phyloP scores from a whole-genome alignment of 1,140 invertebrate species.

The Ceratina australensis region DNA sequence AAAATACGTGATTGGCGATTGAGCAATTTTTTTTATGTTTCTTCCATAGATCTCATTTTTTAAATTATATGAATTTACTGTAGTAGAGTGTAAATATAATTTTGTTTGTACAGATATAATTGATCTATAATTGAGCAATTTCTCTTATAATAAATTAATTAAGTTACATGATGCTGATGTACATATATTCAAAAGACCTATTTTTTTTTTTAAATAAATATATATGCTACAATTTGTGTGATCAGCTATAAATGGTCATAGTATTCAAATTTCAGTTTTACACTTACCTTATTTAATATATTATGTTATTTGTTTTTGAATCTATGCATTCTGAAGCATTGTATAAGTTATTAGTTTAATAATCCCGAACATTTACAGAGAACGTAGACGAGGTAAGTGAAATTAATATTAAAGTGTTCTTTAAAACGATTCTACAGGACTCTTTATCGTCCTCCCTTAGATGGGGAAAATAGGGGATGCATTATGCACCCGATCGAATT shows the following conservation, averaged over 20 bases:
- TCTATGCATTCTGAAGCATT: slow-evolving; percentile 29
- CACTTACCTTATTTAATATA: slow-evolving; percentile 48
- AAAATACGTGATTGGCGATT: slow-evolving; percentile 9
- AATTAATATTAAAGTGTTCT: background rate
- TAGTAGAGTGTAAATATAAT: too few species aligned
- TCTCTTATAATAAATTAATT: too few species aligned
- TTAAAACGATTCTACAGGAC: too few species aligned
- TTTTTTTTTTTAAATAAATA: slow-evolving; percentile 13
- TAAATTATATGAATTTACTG: too few species aligned
- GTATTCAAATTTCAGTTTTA: slow-evolving; percentile 28
- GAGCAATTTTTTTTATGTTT: background rate
- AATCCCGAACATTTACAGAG: background rate
- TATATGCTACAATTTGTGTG: slow-evolving; percentile 26
- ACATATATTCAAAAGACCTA: background rate
- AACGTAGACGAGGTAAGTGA: background rate
- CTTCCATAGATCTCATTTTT: too few species aligned
- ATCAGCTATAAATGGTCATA: slow-evolving; percentile 5
- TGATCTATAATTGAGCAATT: too few species aligned
- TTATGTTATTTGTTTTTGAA: background rate
- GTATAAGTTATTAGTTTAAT: background rate
- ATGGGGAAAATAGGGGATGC: background rate
- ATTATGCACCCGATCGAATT: background rate
- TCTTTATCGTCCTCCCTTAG: background rate
- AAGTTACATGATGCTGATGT: too few species aligned
- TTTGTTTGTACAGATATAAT: too few species aligned